Evolutionary conservation across 1,140 invertebrate species (phyloP).

Genomic region (Cydia splendana): DNA sequence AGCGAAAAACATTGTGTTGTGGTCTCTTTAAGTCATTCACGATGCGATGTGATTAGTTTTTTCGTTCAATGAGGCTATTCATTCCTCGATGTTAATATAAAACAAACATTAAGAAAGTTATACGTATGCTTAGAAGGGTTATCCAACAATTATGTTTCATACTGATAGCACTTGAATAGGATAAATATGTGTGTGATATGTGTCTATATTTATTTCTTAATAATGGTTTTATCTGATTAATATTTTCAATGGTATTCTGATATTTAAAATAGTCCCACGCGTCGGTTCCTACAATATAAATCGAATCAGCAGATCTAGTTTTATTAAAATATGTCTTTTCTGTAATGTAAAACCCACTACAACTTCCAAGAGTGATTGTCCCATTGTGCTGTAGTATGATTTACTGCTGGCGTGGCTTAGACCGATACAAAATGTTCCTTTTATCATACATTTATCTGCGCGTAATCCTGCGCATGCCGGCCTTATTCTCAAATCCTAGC

Average conservation of each 20-base stretch:
- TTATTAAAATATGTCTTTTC: background rate
- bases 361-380: conserved; percentile 25
- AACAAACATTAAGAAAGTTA: too few species aligned
- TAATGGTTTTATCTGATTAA: too few species aligned
- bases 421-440: conserved; percentile 40
- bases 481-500: background rate
- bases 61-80: conserved; percentile 1
- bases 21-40: conserved; percentile 9
- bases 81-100: background rate
- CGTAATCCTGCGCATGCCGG: conserved; percentile 11
- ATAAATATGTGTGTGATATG: too few species aligned
- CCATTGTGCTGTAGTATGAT: conserved; percentile 26
- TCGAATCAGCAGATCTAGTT: background rate
- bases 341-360: background rate
- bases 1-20: background rate
- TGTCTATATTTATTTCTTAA: too few species aligned
- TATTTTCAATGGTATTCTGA: too few species aligned
- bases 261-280: too few species aligned
- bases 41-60: background rate
- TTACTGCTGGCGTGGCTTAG: conserved; percentile 22
- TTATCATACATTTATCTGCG: conserved; percentile 41
- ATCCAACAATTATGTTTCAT: too few species aligned
- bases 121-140: too few species aligned
- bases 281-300: too few species aligned
- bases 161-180: too few species aligned